Base-by-base conservation (phyloP, 2,888 invertebrate genomes). In the Neoitamus cyanurus region DNA sequence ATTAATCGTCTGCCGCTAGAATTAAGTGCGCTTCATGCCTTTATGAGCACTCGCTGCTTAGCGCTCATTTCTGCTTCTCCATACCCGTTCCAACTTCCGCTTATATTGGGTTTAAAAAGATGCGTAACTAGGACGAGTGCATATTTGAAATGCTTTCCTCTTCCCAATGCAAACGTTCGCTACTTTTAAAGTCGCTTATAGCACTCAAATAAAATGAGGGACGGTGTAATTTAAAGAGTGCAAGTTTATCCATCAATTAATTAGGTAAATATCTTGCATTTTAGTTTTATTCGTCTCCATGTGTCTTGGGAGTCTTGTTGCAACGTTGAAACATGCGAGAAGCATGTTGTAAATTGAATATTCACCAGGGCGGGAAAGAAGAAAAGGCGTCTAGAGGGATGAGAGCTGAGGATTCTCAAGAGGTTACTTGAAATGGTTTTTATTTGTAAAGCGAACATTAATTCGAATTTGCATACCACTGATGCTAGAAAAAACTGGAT, bases 1-100 rank as follows among this genome's bases (percentile, higher is more conserved):
- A 78, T 78, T 78, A 78, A 78, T 78, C 78, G 34, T n/a, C 31
- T 28, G 48, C 30, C 30, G 46, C 31, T 28, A 28, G 78, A 78
- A 48, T 78, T 78, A 30, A 78, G 48, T 42, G 78, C 31, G 30
- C 78, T 42, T 31, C 48, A 78, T 48, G 78, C 46, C 15, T 48
- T 70, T 30, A 48, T 78, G 48, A 78, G 48, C n/a, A 48, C 7
- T 78, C 2, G 70, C 34, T 70, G 34, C 70, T 70, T 34, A 70
- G 20, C 58, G 58, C 20, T 58, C 58, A 20, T 58, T 58, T 58
- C 25, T 20, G 25, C 15, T 20, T 58, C 58, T 58, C 25, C 15
- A 58, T 25, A 9, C 58, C 20, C 48, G n/a, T n/a, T 30, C n/a
- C 30, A 70, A 34, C 70, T 30, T 70, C 34, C 70, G 70, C 9